Evolutionary conservation across 1,140 invertebrate genomes (phyloP).

Genomic region (Scaptodrosophila lebanonensis): DNA sequence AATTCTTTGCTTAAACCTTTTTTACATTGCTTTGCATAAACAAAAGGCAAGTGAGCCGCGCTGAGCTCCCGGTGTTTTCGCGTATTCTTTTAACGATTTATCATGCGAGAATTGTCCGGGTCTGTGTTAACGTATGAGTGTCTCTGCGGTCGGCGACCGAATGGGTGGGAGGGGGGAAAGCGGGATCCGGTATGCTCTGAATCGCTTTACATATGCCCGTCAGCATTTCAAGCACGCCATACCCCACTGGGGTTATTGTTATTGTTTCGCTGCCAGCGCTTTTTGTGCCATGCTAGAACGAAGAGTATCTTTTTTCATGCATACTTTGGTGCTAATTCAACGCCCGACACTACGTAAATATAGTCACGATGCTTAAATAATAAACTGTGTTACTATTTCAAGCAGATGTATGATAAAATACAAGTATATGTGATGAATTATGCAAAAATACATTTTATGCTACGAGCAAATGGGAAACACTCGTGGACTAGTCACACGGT

Average conservation of each 20-base stretch:
- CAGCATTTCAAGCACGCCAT: not conserved
- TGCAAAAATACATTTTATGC: constrained; percentile 53
- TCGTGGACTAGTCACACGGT: too few species aligned
- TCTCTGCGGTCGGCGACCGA: not conserved
- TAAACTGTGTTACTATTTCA: constrained; percentile 58
- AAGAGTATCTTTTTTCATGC: constrained; percentile 30
- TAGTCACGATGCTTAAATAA: constrained; percentile 73
- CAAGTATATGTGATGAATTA: constrained; percentile 36
- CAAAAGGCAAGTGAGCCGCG: constrained; percentile 52
- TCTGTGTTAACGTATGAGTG: constrained; percentile 20
- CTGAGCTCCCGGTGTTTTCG: constrained; percentile 50
- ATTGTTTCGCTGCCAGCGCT: constrained; percentile 65
- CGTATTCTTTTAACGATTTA: constrained; percentile 73
- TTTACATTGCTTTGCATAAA: constrained; percentile 48
- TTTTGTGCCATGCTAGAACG: constrained; percentile 35
- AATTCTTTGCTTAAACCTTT: constrained; percentile 59
- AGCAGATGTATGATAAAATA: constrained; percentile 13
- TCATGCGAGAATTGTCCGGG: constrained; percentile 71
- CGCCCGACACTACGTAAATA: constrained; percentile 60
- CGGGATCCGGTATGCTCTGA: too few species aligned
- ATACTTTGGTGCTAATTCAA: not conserved
- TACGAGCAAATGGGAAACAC: too few species aligned
- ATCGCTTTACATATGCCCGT: constrained; percentile 56
- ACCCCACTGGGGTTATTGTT: too few species aligned
- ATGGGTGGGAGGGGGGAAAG: too few species aligned